A percentile compares a stretch with the other conserved stretches of the same genome.
These are phyloP conservation scores for Gambelia wislizenii DNA, from an alignment of 2,797 vertebrate genomes.

Conservation along the genomic window DNA sequence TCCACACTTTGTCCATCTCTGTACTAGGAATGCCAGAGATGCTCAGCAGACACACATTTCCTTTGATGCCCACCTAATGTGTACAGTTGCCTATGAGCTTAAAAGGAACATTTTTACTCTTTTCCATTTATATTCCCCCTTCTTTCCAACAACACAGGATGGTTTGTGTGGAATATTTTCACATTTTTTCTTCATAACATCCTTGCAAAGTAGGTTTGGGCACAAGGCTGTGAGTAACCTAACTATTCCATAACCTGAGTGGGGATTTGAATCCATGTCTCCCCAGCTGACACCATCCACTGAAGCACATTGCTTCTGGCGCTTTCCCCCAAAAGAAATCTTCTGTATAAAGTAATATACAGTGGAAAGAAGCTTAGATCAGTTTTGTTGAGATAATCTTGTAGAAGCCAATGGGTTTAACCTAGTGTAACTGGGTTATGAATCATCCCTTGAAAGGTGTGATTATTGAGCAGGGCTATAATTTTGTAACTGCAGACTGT, in stretches of 20 bases:
- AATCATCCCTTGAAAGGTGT: neutral
- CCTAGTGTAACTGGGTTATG: neutral
- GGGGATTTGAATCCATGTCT: neutral
- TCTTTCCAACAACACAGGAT: neutral
- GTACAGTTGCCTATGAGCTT: neutral
- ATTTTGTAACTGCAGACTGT: constrained; percentile 14
- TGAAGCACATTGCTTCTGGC: neutral
- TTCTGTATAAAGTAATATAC: neutral
- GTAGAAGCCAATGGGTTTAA: neutral
- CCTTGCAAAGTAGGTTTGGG: neutral
- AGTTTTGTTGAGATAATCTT: neutral
- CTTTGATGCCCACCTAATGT: neutral
- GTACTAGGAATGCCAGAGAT: neutral
- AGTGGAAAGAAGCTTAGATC: neutral
- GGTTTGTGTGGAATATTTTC: neutral
- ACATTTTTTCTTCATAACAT: neutral
- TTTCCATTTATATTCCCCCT: neutral
- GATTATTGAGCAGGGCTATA: constrained; percentile 12
- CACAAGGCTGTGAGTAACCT: neutral
- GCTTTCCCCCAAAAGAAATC: neutral
- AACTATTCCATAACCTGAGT: neutral
- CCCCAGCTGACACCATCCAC: neutral
- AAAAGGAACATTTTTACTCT: neutral
- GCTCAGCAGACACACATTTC: neutral
- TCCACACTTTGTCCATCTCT: neutral